Base-by-base conservation (phyloP, 2,113 vertebrate genomes). In the Ondatra zibethicus region DNA sequence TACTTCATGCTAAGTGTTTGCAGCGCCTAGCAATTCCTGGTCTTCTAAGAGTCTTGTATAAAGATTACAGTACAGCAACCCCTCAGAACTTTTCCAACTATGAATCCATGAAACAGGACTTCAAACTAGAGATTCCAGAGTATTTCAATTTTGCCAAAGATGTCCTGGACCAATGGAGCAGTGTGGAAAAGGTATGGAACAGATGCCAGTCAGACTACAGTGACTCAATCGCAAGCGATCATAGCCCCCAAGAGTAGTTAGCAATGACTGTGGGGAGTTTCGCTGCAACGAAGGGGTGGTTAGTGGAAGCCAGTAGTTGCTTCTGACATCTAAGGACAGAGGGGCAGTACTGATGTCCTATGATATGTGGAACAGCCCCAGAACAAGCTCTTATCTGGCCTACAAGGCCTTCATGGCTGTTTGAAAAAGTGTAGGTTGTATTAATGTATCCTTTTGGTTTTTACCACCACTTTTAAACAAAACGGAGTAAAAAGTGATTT, bases 101-200 rank as follows among this genome's bases (percentile, higher is more conserved):
- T 72, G 98, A 99, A 80, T 98, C 98, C 73, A 97, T 99, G 36
- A 98, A 96, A 65, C 93, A 90, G 17, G 86, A 97, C 13, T 99
- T 98, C 94, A 99, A 98, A 82, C 95, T 98, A 29, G 97, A 98
- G 61, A 96, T 98, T 81, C 99, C 99, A 68, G 97, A 98, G 36
- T 98, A 98, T 95, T 99, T 99, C 98, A 99, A 99, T 97, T 99
- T 99, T 97, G 99, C 99, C 13, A 98, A 97, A 72, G 98, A 99
- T 94, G 98, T 99, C n/a, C 95, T 99, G 29, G 99, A 99, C 91
- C 97, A 97, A 14, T 99, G 99, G 99, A 98, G 99, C n/a, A 87
- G 93, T 25, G 92, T 87, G 50, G 99, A 99, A 97, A 99, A 99
- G 99, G 99, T 99, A 98, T 70, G 72, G 85, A 58, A 11, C 42